Base-by-base conservation (phyloP, 2,888 invertebrate species). In the Meteorus colon region DNA sequence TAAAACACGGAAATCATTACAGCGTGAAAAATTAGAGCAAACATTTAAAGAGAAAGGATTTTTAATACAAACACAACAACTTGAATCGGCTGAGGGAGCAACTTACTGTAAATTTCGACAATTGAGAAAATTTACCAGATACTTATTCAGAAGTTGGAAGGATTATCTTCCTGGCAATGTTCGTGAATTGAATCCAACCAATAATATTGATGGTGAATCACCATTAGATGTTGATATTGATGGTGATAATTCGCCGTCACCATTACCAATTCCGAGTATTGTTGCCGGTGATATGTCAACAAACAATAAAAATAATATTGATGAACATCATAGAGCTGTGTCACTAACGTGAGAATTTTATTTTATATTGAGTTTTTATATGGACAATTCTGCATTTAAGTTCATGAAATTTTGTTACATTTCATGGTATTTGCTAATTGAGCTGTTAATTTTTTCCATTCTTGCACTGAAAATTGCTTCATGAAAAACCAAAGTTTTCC, bases 71-170 rank as follows among this genome's bases (percentile, higher is more conserved):
- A 97, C 97, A 0, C 97, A 97, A 87, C 97, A 97, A 87, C 90
- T 97, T 70, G 96, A 97, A 86, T 96, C 96, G 0, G 97, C 97
- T 0, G 97, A 97, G 86, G 97, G 97, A 0, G 97, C 97, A 0
- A 97, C 97, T 0, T 97, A 97, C 85, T 97, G 97, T 89, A 97
- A 97, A 89, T 97, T 97, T 87, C 90, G 97, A 66, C 97, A 97
- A 86, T 90, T 97, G 34, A 92, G 96, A 80, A 97, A 97, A 88
- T 97, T 97, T 86, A 97, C 97, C 0, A 92, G 97, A 71, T 97
- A 97, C 87, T 90, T 97, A 79, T 97, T 97, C 85, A 92, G 97
- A 83, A 97, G 96, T 87, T 97, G 97, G 97, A 97, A 97, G 89
- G 96, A 97, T 87, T 96, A 97, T 87, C 91, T 97, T 51, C 96